These are phyloP conservation scores for Paracentrotus lividus DNA, from an alignment of 53 echinoderm and acorn worm species.

Conservation along the genomic window DNA sequence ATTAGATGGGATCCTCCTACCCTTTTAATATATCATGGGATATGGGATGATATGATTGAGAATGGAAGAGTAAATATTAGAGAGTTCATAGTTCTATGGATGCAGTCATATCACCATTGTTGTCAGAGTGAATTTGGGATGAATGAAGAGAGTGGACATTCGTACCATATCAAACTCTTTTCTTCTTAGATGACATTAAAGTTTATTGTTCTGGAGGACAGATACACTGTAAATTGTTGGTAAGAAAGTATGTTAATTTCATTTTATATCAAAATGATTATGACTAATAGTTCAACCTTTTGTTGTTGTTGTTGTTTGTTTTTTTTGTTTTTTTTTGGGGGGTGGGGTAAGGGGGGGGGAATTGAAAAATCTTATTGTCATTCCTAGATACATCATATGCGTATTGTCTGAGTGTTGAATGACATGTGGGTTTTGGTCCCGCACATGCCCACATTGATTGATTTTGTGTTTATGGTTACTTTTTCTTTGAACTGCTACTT, in stretches of 20 bases:
- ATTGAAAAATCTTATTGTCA: background rate
- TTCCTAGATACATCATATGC: background rate
- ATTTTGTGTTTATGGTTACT: background rate
- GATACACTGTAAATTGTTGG: background rate
- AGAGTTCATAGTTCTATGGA: conserved; percentile 4
- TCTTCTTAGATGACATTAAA: background rate
- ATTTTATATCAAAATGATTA: no score
- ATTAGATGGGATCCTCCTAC: conserved; percentile 38
- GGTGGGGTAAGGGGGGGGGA: background rate
- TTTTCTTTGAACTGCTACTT: no score
- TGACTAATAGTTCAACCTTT: no score
- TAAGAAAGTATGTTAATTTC: background rate
- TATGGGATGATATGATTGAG: background rate
- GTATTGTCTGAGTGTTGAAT: no score
- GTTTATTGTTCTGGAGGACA: background rate
- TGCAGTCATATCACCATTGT: background rate
- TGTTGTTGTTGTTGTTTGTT: background rate
- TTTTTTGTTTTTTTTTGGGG: background rate
- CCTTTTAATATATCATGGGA: conserved; percentile 31
- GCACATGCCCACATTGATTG: no score
- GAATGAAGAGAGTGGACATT: background rate
- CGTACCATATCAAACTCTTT: background rate
- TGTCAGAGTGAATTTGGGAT: background rate
- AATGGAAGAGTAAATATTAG: background rate
- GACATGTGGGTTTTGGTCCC: no score